Conservation (phyloP, 92 coral and sea anemone genomes). For the Bergia puertoricense region DNA sequence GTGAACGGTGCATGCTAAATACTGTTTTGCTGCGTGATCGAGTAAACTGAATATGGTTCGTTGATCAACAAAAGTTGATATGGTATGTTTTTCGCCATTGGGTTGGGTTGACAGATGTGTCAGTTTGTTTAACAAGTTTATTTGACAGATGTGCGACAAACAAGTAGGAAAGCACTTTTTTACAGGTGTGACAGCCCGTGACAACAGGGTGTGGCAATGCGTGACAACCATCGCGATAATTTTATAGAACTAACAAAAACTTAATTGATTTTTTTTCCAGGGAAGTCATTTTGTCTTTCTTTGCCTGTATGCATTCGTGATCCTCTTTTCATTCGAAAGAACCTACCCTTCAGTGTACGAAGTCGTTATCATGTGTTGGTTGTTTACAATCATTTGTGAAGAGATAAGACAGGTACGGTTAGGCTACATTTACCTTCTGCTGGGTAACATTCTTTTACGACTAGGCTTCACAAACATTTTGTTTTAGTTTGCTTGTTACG, state of each 20-base stretch:
- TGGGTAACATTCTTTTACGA: not conserved
- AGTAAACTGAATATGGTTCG: too few species aligned
- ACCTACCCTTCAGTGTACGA: conserved; percentile 56
- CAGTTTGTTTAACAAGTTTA: not conserved
- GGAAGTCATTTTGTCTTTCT: conserved; percentile 58
- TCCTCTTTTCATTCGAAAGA: conserved; percentile 56
- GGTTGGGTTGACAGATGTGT: not conserved
- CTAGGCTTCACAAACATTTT: not conserved
- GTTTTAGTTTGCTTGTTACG: too few species aligned
- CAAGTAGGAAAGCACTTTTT: too few species aligned
- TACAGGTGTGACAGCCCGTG: not conserved
- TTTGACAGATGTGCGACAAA: too few species aligned
- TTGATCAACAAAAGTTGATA: too few species aligned
- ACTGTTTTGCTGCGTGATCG: too few species aligned
- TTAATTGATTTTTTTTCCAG: conserved; percentile 27
- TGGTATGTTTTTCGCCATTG: too few species aligned
- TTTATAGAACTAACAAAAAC: not conserved
- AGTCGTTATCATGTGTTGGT: conserved; percentile 48
- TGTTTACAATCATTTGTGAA: conserved; percentile 51
- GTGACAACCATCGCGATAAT: not conserved
- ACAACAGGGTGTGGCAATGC: not conserved
- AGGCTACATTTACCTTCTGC: not conserved
- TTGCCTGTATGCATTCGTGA: conserved; percentile 60
- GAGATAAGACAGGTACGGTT: conserved; percentile 55
- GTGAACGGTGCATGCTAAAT: too few species aligned